Percentiles rank a stretch among this genome's conserved stretches.
Evolutionary conservation across 1,140 invertebrate genomes (phyloP).

Genomic region (Elymnias hypermnestra): DNA sequence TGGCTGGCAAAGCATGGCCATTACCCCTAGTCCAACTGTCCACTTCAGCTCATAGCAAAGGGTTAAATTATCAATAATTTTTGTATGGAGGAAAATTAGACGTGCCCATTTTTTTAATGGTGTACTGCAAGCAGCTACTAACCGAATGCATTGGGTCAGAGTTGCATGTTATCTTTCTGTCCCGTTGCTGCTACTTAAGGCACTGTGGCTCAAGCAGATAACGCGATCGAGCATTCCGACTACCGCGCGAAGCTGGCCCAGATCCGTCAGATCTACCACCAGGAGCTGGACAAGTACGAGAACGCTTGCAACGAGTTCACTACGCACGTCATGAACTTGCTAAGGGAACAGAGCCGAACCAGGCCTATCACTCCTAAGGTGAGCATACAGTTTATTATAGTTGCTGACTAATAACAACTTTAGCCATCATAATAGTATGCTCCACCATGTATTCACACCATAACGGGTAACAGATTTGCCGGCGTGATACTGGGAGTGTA

Average conservation of each 20-base stretch:
- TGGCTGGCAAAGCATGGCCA: too few species aligned
- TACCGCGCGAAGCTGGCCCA: slow-evolving; percentile 99
- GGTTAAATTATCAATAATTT: too few species aligned
- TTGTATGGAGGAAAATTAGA: too few species aligned
- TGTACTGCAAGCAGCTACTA: slow-evolving; percentile 1
- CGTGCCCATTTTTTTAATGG: too few species aligned
- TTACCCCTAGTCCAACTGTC: too few species aligned
- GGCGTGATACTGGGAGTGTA: slow-evolving; percentile 5
- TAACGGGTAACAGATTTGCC: slow-evolving; percentile 45
- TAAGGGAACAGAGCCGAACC: slow-evolving; percentile 97
- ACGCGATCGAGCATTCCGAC: slow-evolving; percentile 99
- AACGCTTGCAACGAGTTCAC: slow-evolving; percentile 99
- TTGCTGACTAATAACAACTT: too few species aligned
- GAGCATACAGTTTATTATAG: too few species aligned
- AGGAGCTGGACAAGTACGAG: slow-evolving; percentile 99
- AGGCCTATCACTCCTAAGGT: slow-evolving; percentile 92
- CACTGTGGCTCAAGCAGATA: slow-evolving; percentile 85
- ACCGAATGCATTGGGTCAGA: slow-evolving; percentile 22
- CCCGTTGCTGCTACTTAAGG: slow-evolving; percentile 54
- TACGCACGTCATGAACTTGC: slow-evolving; percentile 98
- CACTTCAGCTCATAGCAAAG: too few species aligned
- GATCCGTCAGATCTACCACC: slow-evolving; percentile 99
- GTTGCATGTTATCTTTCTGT: slow-evolving; percentile 53
- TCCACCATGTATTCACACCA: slow-evolving; percentile 72
- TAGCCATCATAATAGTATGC: too few species aligned